Conservation (phyloP, 92 coral and sea anemone species). For the Anthopleura xanthogrammica region DNA sequence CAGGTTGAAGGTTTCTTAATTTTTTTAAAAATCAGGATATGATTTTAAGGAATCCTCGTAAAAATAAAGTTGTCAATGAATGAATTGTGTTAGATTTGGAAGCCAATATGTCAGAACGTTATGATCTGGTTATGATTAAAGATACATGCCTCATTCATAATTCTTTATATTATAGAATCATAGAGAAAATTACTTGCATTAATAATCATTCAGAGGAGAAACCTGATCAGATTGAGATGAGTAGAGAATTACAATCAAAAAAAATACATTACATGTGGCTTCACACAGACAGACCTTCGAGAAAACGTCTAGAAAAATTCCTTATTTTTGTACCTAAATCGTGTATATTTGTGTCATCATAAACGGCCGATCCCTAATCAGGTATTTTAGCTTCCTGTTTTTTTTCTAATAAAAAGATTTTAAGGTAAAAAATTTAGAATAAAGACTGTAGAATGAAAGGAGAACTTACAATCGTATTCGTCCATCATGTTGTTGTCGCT, state of each 20-base stretch:
- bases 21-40: not conserved
- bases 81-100: not conserved
- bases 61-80: no score
- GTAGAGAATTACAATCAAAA: not conserved
- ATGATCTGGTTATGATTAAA: not conserved
- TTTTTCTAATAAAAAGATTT: not conserved
- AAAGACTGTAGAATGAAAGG: not conserved
- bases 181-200: not conserved
- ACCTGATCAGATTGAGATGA: not conserved
- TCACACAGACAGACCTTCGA: not conserved
- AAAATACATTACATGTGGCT: not conserved
- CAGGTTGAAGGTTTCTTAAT: not conserved
- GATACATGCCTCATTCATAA: not conserved
- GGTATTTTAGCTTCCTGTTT: not conserved
- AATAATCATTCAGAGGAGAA: not conserved
- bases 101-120: not conserved
- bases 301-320: not conserved
- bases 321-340: not conserved
- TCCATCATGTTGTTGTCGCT: constrained; percentile 36
- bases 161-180: not conserved
- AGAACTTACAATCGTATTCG: constrained; percentile 32
- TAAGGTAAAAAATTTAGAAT: not conserved
- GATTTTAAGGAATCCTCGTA: no score
- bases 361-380: not conserved
- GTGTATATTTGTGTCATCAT: not conserved